Evolutionary conservation across 1,140 invertebrate species (phyloP).

Genomic region (Augochlora pura): DNA sequence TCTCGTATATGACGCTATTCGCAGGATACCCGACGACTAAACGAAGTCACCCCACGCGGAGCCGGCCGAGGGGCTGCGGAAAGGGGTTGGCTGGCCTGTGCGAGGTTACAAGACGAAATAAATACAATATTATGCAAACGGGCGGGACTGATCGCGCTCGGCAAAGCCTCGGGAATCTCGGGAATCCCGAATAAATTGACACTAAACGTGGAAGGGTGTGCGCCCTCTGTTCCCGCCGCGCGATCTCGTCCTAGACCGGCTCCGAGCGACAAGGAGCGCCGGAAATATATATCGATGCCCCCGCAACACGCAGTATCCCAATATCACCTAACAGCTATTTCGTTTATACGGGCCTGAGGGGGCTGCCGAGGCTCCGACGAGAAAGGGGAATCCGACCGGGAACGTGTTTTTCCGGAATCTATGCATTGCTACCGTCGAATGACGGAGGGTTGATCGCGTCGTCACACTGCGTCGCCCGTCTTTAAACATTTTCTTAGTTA

Average conservation of each 20-base stretch:
- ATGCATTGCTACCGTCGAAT: slow-evolving; percentile 64
- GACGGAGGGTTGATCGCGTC: slow-evolving; percentile 30
- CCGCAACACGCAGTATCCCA: slow-evolving; percentile 68
- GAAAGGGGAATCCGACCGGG: slow-evolving; percentile 9
- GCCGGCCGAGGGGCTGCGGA: not conserved
- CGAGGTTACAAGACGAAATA: slow-evolving; percentile 79
- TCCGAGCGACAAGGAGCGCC: slow-evolving; percentile 38
- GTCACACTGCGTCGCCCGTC: not conserved
- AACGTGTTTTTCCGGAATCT: slow-evolving; percentile 67
- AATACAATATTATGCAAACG: slow-evolving; percentile 81
- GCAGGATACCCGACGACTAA: slow-evolving; percentile 57
- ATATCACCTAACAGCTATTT: slow-evolving; percentile 75
- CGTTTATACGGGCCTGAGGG: slow-evolving; percentile 59
- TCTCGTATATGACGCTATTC: slow-evolving; percentile 63
- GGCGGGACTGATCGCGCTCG: slow-evolving; percentile 71
- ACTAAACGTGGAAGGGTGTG: slow-evolving; percentile 75
- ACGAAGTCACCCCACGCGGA: slow-evolving; percentile 46
- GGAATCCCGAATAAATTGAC: slow-evolving; percentile 80
- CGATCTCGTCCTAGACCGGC: slow-evolving; percentile 37
- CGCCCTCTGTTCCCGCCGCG: slow-evolving; percentile 3
- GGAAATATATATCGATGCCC: slow-evolving; percentile 66
- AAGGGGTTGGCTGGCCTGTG: slow-evolving; percentile 45
- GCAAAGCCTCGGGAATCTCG: slow-evolving; percentile 75
- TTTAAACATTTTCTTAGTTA: not conserved
- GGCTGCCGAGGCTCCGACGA: not conserved